Base-by-base conservation (phyloP, 1,140 invertebrate genomes). In the Leptinotarsa lineolata region DNA sequence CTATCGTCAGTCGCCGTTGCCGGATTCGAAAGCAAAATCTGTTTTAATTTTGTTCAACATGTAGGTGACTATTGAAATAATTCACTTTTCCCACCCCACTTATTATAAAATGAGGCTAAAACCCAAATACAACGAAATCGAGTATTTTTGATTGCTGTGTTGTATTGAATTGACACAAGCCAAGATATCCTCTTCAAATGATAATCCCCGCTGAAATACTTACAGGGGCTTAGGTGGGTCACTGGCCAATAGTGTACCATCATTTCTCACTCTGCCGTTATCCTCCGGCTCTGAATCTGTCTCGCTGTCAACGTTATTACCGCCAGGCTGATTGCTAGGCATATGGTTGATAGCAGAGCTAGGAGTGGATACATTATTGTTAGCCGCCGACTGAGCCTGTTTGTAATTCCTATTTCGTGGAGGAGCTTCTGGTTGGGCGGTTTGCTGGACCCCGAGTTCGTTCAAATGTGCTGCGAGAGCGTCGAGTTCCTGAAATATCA, bases 141-240 rank as follows among this genome's bases (percentile, higher is more conserved):
- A 39, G 30, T 8, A 30, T 30, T 30, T 30, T 8, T 8, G 6
- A 30, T 30, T n/a, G n/a, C 5, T 39, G 30, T 39, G 8, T 11
- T 39, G 30, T 8, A 39, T 11, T 39, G 30, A 11, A 8, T 39
- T 11, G 8, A 11, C 1, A 39, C 8, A 11, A 11, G n/a, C n/a
- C n/a, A n/a, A n/a, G n/a, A n/a, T n/a, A n/a, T 39, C 8, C 8
- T 39, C 30, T 39, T 39, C 30, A 39, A 39, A 39, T 39, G 11
- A 39, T 11, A 39, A 11, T 39, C 30, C 30, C 8, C 8, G 11
- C 8, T 3, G 30, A 1, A 39, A 39, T 68, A 92, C 95, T 94
- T 89, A 97, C 95, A 98, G 90, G 78, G 97, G 96, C 84, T 97
- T 95, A 4, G 96, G 95, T 22, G 96, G 96, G 87, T 99, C 97